Evolutionary conservation across 1,140 invertebrate genomes (phyloP).

Genomic region (Caenorhabditis remanei): DNA sequence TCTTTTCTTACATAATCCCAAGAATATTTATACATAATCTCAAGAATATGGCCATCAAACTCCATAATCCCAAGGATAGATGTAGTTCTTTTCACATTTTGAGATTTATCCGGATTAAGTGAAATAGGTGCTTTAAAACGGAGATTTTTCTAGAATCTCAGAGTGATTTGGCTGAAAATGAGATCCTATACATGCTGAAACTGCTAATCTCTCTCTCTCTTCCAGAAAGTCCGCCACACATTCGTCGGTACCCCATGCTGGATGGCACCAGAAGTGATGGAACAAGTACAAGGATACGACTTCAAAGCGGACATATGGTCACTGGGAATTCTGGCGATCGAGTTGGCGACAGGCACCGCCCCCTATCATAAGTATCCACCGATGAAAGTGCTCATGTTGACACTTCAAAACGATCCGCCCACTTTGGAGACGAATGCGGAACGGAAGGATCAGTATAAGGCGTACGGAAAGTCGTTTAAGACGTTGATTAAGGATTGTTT

Average conservation of each 20-base stretch:
- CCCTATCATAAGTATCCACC: conserved; percentile 99
- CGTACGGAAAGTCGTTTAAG: conserved; percentile 93
- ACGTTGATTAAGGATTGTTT: conserved; percentile 94
- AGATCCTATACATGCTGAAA: too few species aligned
- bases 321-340: conserved; percentile 97
- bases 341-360: conserved; percentile 97
- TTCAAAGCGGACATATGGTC: conserved; percentile 99
- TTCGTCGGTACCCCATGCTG: conserved; percentile 98
- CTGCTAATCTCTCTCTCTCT: too few species aligned
- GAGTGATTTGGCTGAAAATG: too few species aligned
- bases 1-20: too few species aligned
- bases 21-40: too few species aligned
- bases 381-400: conserved; percentile 98
- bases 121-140: too few species aligned
- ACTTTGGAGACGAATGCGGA: conserved; percentile 93
- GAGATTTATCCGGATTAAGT: too few species aligned
- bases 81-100: too few species aligned
- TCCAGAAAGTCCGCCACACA: conserved; percentile 89
- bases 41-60: too few species aligned
- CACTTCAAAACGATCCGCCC: conserved; percentile 97
- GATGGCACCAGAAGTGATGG: conserved; percentile 99
- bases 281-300: conserved; percentile 98
- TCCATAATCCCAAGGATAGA: too few species aligned
- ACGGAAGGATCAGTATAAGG: conserved; percentile 97
- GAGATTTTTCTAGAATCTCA: too few species aligned